A percentile compares a stretch with the other conserved stretches of the same genome.
Evolutionary conservation across 2,888 invertebrate species (phyloP).

Genomic region (Drosophila paranaensis): DNA sequence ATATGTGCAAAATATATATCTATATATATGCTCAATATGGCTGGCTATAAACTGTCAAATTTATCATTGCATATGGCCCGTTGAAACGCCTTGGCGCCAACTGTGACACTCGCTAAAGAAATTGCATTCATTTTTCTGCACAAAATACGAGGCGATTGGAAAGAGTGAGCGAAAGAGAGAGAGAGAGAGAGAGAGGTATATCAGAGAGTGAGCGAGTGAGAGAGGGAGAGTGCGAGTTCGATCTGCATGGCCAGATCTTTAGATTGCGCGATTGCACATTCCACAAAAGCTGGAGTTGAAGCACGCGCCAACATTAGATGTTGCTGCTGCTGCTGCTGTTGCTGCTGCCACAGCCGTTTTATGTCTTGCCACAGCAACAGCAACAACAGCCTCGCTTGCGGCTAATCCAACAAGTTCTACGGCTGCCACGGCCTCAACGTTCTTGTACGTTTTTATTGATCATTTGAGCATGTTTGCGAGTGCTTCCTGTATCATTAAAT

Average conservation of each 20-base stretch:
- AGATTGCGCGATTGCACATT: constrained; percentile 71
- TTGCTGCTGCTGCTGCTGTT: constrained; percentile 24
- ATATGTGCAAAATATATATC: not conserved
- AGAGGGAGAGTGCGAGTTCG: constrained; percentile 2
- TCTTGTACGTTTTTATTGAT: constrained; percentile 75
- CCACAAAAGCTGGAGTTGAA: constrained; percentile 47
- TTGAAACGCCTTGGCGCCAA: constrained; percentile 82
- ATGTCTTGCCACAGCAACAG: constrained; percentile 46
- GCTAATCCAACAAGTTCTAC: constrained; percentile 75
- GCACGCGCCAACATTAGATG: constrained; percentile 77
- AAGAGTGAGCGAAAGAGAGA: not conserved
- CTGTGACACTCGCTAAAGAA: constrained; percentile 76
- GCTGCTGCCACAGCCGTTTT: constrained; percentile 52
- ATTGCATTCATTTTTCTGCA: constrained; percentile 78
- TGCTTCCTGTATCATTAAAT: constrained; percentile 82
- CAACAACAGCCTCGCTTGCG: constrained; percentile 52
- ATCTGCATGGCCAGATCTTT: constrained; percentile 46
- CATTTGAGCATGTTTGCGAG: constrained; percentile 78
- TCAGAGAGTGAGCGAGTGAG: not conserved
- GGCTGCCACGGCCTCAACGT: constrained; percentile 45
- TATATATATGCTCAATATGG: constrained; percentile 40
- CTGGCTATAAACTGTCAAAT: constrained; percentile 81
- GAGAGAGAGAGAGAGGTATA: too few relatives aligned
- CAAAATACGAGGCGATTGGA: constrained; percentile 53
- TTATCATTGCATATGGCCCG: constrained; percentile 77